These are phyloP conservation scores for Alethe diademata DNA, from an alignment of 2,113 vertebrate genomes.

Conservation along the genomic window DNA sequence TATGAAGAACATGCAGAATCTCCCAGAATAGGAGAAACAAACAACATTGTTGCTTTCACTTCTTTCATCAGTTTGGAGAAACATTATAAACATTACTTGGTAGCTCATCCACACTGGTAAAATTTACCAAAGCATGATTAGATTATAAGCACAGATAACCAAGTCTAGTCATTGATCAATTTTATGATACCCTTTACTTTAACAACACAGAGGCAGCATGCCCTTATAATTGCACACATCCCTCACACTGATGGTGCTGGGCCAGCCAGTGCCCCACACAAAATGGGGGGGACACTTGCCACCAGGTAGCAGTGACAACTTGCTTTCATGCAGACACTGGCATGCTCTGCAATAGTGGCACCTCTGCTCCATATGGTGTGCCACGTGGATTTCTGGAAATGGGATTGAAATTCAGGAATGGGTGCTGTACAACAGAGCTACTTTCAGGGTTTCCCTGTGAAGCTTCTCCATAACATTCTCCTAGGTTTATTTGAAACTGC, in stretches of 20 bases:
- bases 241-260: not conserved
- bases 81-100: not conserved
- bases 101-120: not conserved
- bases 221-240: not conserved
- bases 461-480: not conserved
- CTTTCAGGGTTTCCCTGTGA: not conserved
- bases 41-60: not conserved
- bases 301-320: not conserved
- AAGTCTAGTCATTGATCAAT: not conserved
- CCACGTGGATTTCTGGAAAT: not conserved
- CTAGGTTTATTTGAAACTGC: not conserved
- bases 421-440: not conserved
- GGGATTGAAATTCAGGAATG: not conserved
- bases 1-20: not conserved
- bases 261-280: not conserved
- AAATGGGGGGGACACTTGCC: not conserved
- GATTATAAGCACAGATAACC: not conserved
- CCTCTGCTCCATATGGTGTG: not conserved
- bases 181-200: not conserved
- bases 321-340: not conserved
- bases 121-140: not conserved
- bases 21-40: not conserved
- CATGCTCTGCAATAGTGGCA: rapidly evolving
- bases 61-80: not conserved
- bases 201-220: not conserved